Evolutionary conservation across 2,797 vertebrate species (phyloP).

Genomic region (Eulemur mongoz): DNA sequence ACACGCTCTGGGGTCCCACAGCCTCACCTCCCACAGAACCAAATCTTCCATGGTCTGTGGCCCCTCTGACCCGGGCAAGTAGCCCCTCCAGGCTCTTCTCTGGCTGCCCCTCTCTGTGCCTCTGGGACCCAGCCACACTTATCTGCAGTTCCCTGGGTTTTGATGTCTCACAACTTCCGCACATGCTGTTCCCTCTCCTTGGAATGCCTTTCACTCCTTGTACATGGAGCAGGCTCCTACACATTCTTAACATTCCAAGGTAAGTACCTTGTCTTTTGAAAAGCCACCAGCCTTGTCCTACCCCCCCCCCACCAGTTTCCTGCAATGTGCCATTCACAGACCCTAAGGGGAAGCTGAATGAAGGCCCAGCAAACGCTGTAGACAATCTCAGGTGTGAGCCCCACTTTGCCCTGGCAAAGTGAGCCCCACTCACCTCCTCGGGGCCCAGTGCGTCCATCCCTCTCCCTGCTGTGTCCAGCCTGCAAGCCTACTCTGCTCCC

Average conservation of each 20-base stretch:
- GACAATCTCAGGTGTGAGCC: not conserved
- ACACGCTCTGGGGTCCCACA: fast-evolving
- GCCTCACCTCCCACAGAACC: not conserved
- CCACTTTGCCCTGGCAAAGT: not conserved
- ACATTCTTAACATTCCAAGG: not conserved
- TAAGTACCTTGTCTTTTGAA: not conserved
- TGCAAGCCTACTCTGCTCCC: not conserved
- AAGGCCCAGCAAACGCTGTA: not conserved
- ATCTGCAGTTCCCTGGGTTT: not conserved
- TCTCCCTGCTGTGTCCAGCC: not conserved
- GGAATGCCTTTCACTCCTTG: not conserved
- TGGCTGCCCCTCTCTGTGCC: fast-evolving
- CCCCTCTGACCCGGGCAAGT: not conserved
- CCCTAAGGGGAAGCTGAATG: not conserved
- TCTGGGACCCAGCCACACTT: not conserved
- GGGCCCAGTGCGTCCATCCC: fast-evolving
- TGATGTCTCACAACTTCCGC: not conserved
- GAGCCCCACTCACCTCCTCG: fast-evolving
- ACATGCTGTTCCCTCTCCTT: not conserved
- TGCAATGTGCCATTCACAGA: not conserved
- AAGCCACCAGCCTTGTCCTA: not conserved
- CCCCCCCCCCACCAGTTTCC: not conserved
- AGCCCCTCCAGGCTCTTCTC: not conserved
- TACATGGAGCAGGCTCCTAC: not conserved
- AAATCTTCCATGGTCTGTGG: not conserved